These are phyloP conservation scores for Tyrophagus putrescentiae DNA, from an alignment of 1,140 invertebrate species.

Conservation along the genomic window DNA sequence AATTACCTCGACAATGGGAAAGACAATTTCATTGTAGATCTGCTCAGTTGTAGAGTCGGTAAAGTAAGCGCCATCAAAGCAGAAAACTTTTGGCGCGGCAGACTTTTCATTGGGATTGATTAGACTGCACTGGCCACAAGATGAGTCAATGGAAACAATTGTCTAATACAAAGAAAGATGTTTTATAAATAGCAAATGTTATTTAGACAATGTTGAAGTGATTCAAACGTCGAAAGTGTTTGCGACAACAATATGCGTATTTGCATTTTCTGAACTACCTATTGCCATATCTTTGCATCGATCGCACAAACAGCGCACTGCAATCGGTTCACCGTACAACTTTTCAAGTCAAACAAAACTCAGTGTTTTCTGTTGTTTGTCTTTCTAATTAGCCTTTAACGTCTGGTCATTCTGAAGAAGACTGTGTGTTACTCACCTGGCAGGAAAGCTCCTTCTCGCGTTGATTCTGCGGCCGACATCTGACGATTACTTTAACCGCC, in stretches of 20 bases:
- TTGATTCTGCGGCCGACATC: slow-evolving; percentile 74
- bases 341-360: background rate
- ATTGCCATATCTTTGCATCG: background rate
- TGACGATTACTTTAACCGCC: slow-evolving; percentile 72
- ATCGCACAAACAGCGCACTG: background rate
- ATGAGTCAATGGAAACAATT: slow-evolving; percentile 52
- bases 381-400: background rate
- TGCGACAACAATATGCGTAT: background rate
- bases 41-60: slow-evolving; percentile 46
- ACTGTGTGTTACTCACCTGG: slow-evolving; percentile 38
- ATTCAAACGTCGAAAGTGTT: slow-evolving; percentile 17
- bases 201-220: slow-evolving; percentile 13
- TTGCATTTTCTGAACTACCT: background rate
- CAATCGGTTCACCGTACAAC: background rate
- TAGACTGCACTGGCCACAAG: slow-evolving; percentile 42
- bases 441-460: slow-evolving; percentile 54
- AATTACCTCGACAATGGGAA: slow-evolving; percentile 49
- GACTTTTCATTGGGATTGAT: slow-evolving; percentile 43
- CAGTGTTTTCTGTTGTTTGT: background rate
- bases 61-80: slow-evolving; percentile 53
- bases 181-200: background rate
- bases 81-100: slow-evolving; percentile 52
- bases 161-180: slow-evolving; percentile 40
- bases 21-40: slow-evolving; percentile 52
- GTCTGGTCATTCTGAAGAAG: background rate